Evolutionary conservation across 2,888 invertebrate genomes (phyloP).

Genomic region (Cheilosia grossa): DNA sequence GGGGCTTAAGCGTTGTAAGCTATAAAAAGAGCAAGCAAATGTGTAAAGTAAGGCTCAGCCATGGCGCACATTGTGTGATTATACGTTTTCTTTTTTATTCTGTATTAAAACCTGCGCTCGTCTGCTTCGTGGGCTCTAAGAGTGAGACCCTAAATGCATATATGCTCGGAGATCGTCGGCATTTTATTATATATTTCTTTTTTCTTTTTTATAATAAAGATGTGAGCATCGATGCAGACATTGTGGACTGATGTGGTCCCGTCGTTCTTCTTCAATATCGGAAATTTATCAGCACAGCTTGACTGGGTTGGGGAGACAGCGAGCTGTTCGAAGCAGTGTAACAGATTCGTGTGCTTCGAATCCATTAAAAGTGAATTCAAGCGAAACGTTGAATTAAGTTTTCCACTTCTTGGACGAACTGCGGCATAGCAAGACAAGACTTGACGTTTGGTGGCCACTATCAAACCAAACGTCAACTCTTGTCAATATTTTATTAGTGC

Average conservation of each 20-base stretch:
- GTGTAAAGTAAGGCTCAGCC: constrained; percentile 61
- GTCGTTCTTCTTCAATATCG: constrained; percentile 68
- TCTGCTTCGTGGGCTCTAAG: constrained; percentile 23
- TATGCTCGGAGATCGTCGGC: constrained; percentile 37
- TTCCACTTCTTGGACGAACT: constrained; percentile 40
- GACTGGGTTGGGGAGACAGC: background rate
- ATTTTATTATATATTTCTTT: constrained; percentile 25
- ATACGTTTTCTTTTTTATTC: constrained; percentile 36
- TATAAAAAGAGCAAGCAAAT: constrained; percentile 39
- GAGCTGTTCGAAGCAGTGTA: constrained; percentile 19
- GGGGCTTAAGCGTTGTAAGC: constrained; percentile 74
- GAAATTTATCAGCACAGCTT: constrained; percentile 60
- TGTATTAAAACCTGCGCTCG: constrained; percentile 4
- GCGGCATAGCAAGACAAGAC: background rate
- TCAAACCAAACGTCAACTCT: background rate
- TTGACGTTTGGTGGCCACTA: background rate
- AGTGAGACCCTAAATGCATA: constrained; percentile 47
- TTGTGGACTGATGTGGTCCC: constrained; percentile 69
- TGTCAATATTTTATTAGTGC: background rate
- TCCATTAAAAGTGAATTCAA: constrained; percentile 69
- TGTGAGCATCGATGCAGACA: constrained; percentile 71
- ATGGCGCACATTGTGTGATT: constrained; percentile 69
- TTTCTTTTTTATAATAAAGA: constrained; percentile 70
- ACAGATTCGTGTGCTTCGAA: constrained; percentile 68
- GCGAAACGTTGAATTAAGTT: constrained; percentile 51